These are phyloP conservation scores for Orussus abietinus DNA, from an alignment of 1,140 invertebrate genomes.

Conservation along the genomic window DNA sequence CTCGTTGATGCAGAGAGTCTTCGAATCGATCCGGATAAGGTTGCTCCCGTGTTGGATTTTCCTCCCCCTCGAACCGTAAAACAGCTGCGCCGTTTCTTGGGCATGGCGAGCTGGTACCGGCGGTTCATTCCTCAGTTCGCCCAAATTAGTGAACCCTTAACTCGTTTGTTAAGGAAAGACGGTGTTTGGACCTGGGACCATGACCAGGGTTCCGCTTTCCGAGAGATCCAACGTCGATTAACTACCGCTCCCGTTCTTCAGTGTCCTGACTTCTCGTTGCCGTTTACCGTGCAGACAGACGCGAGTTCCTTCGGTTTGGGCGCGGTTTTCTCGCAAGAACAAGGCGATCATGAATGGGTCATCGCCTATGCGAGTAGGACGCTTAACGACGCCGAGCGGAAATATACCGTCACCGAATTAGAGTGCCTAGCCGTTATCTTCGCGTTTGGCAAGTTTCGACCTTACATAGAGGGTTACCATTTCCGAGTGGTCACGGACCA, in stretches of 20 bases:
- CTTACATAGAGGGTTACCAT: too few relatives aligned
- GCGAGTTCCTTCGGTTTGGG: constrained; percentile 34
- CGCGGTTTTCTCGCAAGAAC: constrained; percentile 31
- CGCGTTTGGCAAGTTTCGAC: too few relatives aligned
- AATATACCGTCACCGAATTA: too few relatives aligned
- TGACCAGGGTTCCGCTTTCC: constrained; percentile 32
- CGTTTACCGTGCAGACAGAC: constrained; percentile 38
- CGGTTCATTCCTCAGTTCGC: constrained; percentile 49
- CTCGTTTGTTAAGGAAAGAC: constrained; percentile 34
- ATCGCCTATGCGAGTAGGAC: too few relatives aligned
- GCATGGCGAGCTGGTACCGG: constrained; percentile 33
- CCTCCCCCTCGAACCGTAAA: too few relatives aligned
- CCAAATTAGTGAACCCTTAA: constrained; percentile 35
- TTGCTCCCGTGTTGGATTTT: too few relatives aligned
- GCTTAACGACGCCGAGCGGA: too few relatives aligned
- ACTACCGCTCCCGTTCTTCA: constrained; percentile 33
- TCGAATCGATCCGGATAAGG: too few relatives aligned
- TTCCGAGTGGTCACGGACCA: too few relatives aligned
- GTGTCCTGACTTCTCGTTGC: constrained; percentile 33
- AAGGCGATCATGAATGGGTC: constrained; percentile 22
- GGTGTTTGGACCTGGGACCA: constrained; percentile 30
- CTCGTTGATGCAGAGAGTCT: too few relatives aligned
- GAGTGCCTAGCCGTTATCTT: too few relatives aligned
- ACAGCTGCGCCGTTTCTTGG: too few relatives aligned
- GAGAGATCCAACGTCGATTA: constrained; percentile 27